Conservation (phyloP, 2,888 invertebrate genomes). For the Cryptocheilus praepositus region DNA sequence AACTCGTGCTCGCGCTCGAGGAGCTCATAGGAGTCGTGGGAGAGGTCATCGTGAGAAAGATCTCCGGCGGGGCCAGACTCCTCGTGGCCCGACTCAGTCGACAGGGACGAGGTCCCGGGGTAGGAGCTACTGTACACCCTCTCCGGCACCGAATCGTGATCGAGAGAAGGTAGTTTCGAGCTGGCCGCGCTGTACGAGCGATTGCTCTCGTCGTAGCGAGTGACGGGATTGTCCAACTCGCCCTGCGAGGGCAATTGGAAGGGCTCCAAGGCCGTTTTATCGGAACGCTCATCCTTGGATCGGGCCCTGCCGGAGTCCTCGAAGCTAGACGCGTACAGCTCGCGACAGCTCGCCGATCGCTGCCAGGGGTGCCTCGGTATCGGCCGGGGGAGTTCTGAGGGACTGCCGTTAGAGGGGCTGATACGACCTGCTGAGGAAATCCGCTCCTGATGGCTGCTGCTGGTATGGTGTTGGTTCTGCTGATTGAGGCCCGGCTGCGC, state of each 20-base stretch:
- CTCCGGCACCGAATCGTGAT: slow-evolving; percentile 81
- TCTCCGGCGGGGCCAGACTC: slow-evolving; percentile 81
- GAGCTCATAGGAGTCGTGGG: slow-evolving; percentile 92
- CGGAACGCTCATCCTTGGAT: slow-evolving; percentile 65
- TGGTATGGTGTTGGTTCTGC: slow-evolving; percentile 46
- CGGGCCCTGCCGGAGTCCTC: slow-evolving; percentile 83
- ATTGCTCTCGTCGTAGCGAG: slow-evolving; percentile 83
- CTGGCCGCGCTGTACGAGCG: slow-evolving; percentile 80
- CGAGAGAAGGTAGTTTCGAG: slow-evolving; percentile 80
- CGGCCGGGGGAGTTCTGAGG: slow-evolving; percentile 74
- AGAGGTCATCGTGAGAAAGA: slow-evolving; percentile 89
- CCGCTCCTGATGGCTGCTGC: slow-evolving; percentile 62
- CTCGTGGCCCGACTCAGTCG: slow-evolving; percentile 79
- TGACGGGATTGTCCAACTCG: slow-evolving; percentile 82
- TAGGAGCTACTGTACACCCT: slow-evolving; percentile 91
- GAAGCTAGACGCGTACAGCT: slow-evolving; percentile 86
- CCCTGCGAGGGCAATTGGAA: slow-evolving; percentile 73
- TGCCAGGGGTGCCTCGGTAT: slow-evolving; percentile 80
- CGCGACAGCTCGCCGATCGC: slow-evolving; percentile 89
- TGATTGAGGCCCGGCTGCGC: slow-evolving; percentile 65
- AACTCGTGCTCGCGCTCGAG: slow-evolving; percentile 80
- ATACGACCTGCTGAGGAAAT: slow-evolving; percentile 75
- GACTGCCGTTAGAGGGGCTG: slow-evolving; percentile 75
- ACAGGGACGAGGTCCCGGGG: slow-evolving; percentile 85
- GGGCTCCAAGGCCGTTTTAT: slow-evolving; percentile 52